Evolutionary conservation across 2,797 vertebrate genomes (phyloP), one percentile per base, ranked within the genome.

Genomic region (Cebuella pygmaea): DNA sequence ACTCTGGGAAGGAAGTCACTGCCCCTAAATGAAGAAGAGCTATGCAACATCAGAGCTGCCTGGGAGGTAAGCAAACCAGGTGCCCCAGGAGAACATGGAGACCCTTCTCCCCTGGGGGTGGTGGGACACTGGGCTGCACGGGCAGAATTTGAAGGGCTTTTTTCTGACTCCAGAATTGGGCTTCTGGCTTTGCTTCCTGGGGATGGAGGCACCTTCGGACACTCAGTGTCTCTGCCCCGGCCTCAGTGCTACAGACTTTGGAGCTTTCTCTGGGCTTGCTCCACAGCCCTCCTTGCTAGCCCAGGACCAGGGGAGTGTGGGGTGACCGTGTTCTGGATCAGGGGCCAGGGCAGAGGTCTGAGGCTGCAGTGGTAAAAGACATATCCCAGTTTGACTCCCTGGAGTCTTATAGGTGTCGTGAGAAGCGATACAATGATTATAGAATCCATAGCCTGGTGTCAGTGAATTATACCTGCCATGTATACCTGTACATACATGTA

Each of bases 401-500:
- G 12, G 36, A 57, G 20, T 46, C n/a, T 48, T 9, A 19, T 19
- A 70, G 14, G 22, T 26, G 1, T 2, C 19, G 22, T 27, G 85
- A 86, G 78, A 24, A 39, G 5, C 0, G 6, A 15, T 7, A 17
- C n/a, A 64, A 48, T 48, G 64, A 30, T 26, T 5, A 4, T 8
- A n/a, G 27, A 44, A 48, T 1, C 0, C 80, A 10, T n/a, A 33
- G 72, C 13, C 7, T 27, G 7, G 0, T 27, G 44, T 61, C 20
- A 50, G 39, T 13, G 39, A 81, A 52, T 46, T 39, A 57, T 12
- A 2, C 46, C 78, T 41, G 24, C 39, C 39, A 19, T 0, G 1
- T 4, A 22, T 1, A 6, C 2, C 0, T n/a, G 1, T 44, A 24
- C 14, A 39, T 2, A 20, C 33, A 36, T 4, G 4, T n/a, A 46